Conservation (phyloP, 2,797 vertebrate species). For the Erethizon dorsatum region DNA sequence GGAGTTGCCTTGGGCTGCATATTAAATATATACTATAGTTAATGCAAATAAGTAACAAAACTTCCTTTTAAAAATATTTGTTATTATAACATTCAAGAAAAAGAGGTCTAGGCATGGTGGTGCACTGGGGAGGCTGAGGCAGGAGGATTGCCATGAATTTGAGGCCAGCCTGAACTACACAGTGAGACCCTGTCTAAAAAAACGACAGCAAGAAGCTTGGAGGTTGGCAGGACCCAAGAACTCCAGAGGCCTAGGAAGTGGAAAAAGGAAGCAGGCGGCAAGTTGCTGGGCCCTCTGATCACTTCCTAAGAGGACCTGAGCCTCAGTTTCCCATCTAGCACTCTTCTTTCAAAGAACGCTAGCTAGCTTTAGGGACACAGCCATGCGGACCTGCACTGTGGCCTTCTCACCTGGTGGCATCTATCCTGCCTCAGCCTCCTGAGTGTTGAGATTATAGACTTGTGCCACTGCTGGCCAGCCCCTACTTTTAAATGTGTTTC, state of each 20-base stretch:
- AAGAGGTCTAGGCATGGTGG: neutral
- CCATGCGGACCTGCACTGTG: neutral
- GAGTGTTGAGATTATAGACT: neutral
- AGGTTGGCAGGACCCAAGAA: neutral
- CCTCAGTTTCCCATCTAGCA: neutral
- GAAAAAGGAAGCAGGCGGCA: neutral
- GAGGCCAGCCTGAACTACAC: neutral
- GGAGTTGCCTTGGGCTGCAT: neutral
- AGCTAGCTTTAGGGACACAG: neutral
- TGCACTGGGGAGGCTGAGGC: neutral
- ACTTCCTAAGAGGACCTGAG: neutral
- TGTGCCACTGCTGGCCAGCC: neutral
- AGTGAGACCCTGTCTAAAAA: neutral
- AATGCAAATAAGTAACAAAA: neutral
- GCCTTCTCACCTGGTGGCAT: neutral
- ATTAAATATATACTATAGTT: neutral
- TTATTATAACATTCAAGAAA: neutral
- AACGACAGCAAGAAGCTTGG: neutral
- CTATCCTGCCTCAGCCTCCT: neutral
- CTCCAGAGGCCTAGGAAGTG: neutral
- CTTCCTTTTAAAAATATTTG: neutral
- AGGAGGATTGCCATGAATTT: neutral
- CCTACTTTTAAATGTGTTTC: neutral
- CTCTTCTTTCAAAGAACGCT: neutral
- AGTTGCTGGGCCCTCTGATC: neutral